Evolutionary conservation across 2,797 vertebrate species (phyloP).

Genomic region (Dryobates pubescens): DNA sequence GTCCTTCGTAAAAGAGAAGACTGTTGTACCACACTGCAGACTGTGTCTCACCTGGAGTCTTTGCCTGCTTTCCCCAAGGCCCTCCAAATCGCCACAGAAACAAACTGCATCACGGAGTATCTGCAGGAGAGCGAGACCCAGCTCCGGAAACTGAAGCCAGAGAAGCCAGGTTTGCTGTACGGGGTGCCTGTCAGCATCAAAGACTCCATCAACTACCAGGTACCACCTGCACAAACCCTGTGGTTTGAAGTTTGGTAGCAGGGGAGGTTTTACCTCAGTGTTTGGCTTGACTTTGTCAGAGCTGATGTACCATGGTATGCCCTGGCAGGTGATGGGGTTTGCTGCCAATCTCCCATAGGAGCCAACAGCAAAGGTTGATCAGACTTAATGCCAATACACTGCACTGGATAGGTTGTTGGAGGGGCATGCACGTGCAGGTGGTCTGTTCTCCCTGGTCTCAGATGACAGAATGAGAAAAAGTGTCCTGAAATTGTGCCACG

Average conservation of each 20-base stretch:
- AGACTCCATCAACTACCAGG: constrained; percentile 82
- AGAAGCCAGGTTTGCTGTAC: constrained; percentile 80
- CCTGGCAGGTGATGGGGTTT: neutral
- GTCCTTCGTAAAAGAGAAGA: neutral
- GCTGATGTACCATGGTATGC: neutral
- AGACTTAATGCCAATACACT: neutral
- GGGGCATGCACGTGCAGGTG: neutral
- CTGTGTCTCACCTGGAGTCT: neutral
- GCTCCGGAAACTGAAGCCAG: constrained; percentile 59
- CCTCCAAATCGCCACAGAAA: constrained; percentile 76
- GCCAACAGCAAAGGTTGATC: neutral
- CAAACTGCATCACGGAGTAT: constrained; percentile 85
- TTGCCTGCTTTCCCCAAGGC: constrained; percentile 74
- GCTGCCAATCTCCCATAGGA: rapidly evolving
- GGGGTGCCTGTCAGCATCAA: constrained; percentile 90
- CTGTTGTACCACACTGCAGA: rapidly evolving
- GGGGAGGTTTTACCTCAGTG: neutral
- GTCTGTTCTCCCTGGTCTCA: too few relatives aligned
- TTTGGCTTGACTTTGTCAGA: neutral
- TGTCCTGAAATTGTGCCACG: too few relatives aligned
- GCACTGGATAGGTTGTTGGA: neutral
- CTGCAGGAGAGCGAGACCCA: constrained; percentile 82
- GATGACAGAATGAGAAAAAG: too few relatives aligned
- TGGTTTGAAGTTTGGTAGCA: neutral
- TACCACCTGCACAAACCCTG: neutral